Evolutionary conservation across 2,797 vertebrate species (phyloP).

Genomic region (Melopsittacus undulatus): DNA sequence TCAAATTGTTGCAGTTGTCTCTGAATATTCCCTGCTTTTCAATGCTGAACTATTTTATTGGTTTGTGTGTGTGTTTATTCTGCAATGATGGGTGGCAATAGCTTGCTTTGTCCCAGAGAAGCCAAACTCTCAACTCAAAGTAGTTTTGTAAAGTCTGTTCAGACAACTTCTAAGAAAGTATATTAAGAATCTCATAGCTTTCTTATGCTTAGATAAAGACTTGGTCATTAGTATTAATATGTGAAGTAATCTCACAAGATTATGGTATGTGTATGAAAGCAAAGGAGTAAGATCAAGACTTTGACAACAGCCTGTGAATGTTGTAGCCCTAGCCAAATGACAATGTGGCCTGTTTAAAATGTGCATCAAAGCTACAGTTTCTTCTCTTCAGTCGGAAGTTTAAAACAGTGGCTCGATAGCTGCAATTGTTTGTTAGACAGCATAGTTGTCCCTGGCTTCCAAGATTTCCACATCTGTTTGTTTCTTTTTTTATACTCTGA

Average conservation of each 20-base stretch:
- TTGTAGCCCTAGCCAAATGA: background rate
- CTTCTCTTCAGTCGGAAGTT: background rate
- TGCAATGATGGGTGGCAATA: background rate
- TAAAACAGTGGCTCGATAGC: background rate
- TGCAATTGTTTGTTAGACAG: background rate
- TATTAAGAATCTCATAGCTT: background rate
- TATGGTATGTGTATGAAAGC: background rate
- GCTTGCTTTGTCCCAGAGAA: background rate
- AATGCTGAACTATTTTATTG: background rate
- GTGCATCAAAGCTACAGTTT: background rate
- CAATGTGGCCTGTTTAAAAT: background rate
- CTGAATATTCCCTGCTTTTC: background rate
- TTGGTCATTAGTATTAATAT: background rate
- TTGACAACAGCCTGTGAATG: background rate
- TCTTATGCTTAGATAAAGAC: background rate
- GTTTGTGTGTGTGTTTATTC: background rate
- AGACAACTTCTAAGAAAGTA: background rate
- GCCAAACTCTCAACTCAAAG: background rate
- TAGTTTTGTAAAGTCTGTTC: background rate
- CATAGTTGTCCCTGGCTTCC: background rate
- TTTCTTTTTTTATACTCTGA: background rate
- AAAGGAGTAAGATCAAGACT: background rate
- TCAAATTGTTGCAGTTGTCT: background rate
- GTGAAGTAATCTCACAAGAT: background rate
- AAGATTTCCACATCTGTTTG: background rate